These are phyloP conservation scores for Oncorhynchus gorbuscha DNA, from an alignment of 2,113 vertebrate species.

Conservation along the genomic window DNA sequence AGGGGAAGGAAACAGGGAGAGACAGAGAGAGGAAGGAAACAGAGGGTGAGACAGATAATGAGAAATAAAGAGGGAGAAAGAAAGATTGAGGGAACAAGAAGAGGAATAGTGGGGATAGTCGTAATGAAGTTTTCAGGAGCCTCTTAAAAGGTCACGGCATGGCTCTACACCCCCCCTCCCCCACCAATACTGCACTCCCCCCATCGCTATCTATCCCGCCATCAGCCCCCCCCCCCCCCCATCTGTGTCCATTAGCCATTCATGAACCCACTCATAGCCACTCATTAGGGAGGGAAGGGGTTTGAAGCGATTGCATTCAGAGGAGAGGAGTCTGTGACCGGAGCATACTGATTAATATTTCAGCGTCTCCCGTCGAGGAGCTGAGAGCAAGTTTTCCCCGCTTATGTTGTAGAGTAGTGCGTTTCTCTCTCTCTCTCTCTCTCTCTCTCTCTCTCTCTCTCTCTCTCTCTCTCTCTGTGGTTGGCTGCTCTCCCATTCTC, in stretches of 20 bases:
- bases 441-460: background rate
- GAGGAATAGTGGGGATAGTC: slow-evolving; percentile 41
- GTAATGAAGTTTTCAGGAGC: slow-evolving; percentile 75
- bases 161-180: slow-evolving; percentile 43
- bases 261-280: slow-evolving; percentile 76
- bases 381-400: slow-evolving; percentile 74
- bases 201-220: slow-evolving; percentile 66
- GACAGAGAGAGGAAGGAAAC: background rate
- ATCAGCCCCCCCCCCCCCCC: slow-evolving; percentile 73
- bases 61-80: slow-evolving; percentile 11
- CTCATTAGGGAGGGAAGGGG: slow-evolving; percentile 73
- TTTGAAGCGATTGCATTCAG: slow-evolving; percentile 76
- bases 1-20: background rate
- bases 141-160: slow-evolving; percentile 72
- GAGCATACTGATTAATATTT: slow-evolving; percentile 79
- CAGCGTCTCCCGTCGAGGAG: slow-evolving; percentile 74
- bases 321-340: slow-evolving; percentile 66
- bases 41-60: background rate
- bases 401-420: slow-evolving; percentile 51
- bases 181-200: slow-evolving; percentile 21
- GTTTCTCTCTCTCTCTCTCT: slow-evolving; percentile 9
- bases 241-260: slow-evolving; percentile 77
- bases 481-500: slow-evolving; percentile 10
- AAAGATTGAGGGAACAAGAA: slow-evolving; percentile 32
- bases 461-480: background rate